These are phyloP conservation scores for Drosophila gaucha DNA, from an alignment of 2,888 invertebrate species.

Conservation along the genomic window DNA sequence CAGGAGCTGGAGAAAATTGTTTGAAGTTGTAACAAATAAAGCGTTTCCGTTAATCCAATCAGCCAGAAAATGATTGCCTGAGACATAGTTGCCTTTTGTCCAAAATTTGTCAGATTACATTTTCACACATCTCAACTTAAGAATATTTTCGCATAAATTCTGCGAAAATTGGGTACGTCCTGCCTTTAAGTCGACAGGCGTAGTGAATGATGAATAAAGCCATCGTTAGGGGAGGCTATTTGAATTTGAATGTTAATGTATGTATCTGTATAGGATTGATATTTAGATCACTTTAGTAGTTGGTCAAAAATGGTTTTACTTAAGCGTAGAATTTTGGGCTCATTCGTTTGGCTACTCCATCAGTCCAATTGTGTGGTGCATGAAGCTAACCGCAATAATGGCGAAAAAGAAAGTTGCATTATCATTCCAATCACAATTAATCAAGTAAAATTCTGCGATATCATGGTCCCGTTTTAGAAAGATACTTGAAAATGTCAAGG, in stretches of 20 bases:
- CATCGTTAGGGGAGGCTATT: neutral
- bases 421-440: slow-evolving; percentile 66
- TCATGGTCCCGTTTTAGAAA: slow-evolving; percentile 56
- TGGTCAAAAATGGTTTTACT: neutral
- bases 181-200: slow-evolving; percentile 74
- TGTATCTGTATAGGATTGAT: slow-evolving; percentile 42
- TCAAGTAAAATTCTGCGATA: slow-evolving; percentile 47
- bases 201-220: slow-evolving; percentile 38
- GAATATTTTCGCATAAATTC: slow-evolving; percentile 36
- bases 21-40: slow-evolving; percentile 48
- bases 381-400: slow-evolving; percentile 54
- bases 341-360: neutral
- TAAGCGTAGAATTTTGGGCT: neutral
- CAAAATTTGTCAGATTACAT: slow-evolving; percentile 78
- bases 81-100: slow-evolving; percentile 21
- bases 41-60: slow-evolving; percentile 49
- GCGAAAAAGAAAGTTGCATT: slow-evolving; percentile 38
- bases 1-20: slow-evolving; percentile 73
- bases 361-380: slow-evolving; percentile 62
- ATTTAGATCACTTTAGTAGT: slow-evolving; percentile 40
- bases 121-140: slow-evolving; percentile 69
- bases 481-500: slow-evolving; percentile 48
- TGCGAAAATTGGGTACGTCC: slow-evolving; percentile 40
- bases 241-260: slow-evolving; percentile 21
- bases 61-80: slow-evolving; percentile 45